Evolutionary conservation across 2,113 vertebrate genomes (phyloP).

Genomic region (Cynocephalus volans): DNA sequence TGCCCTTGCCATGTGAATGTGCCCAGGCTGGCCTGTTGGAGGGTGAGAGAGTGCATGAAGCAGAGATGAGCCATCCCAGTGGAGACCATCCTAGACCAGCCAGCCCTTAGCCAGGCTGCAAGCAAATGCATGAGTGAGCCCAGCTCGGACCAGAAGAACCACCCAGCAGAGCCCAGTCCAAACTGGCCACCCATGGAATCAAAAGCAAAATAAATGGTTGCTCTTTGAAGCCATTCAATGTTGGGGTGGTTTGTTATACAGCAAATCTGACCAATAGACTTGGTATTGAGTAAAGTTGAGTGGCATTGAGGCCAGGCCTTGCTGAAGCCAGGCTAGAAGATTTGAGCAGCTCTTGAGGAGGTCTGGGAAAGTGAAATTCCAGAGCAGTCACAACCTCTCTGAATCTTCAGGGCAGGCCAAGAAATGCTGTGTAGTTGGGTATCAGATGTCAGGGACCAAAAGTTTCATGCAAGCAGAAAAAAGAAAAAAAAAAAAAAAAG

Average conservation of each 20-base stretch:
- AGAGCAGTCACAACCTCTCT: background rate
- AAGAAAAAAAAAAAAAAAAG: constrained; percentile 62
- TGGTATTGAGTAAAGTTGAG: background rate
- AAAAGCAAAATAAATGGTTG: background rate
- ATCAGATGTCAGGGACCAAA: constrained; percentile 81
- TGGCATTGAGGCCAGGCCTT: background rate
- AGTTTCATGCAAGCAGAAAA: constrained; percentile 82
- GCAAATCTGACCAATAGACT: background rate
- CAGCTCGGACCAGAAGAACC: background rate
- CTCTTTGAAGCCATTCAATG: background rate
- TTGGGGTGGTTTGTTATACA: background rate
- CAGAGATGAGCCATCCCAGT: background rate
- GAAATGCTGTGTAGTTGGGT: constrained; percentile 78
- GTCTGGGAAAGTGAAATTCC: background rate
- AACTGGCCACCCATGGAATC: background rate
- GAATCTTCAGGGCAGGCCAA: constrained; percentile 57
- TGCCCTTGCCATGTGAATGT: fast-evolving
- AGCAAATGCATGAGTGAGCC: background rate
- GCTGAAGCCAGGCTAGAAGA: background rate
- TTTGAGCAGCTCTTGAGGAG: background rate
- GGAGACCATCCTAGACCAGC: background rate
- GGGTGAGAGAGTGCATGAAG: fast-evolving
- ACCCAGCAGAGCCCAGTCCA: background rate
- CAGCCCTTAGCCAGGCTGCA: background rate
- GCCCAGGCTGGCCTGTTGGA: background rate